A percentile compares a stretch with the other conserved stretches of the same genome.
phyloP scores from a whole-genome alignment of 2,888 invertebrate species.

The Pterostichus madidus region DNA sequence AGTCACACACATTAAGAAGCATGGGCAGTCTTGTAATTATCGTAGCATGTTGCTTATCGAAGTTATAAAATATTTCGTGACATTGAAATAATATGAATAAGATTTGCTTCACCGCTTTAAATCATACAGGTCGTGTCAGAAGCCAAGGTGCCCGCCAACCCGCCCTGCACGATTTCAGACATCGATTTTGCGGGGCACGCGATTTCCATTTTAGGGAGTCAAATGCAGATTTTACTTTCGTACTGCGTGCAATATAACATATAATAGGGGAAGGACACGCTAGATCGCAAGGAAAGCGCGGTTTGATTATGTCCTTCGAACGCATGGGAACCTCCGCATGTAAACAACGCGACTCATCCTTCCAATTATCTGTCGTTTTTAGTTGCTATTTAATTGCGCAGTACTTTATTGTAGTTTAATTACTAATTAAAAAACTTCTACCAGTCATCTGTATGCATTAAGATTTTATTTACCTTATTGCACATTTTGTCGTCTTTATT shows the following conservation, averaged over 20 bases:
- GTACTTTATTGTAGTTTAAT: slow-evolving; percentile 12
- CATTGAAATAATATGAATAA: slow-evolving; percentile 66
- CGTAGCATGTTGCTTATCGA: slow-evolving; percentile 58
- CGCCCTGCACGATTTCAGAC: slow-evolving; percentile 37
- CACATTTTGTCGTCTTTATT: slow-evolving; percentile 7
- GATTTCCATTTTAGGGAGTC: slow-evolving; percentile 72
- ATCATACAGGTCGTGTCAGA: slow-evolving; percentile 63
- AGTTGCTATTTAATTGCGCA: slow-evolving; percentile 5
- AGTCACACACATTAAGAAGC: slow-evolving; percentile 29
- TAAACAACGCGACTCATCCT: slow-evolving; percentile 21
- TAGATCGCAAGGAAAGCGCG: slow-evolving; percentile 65
- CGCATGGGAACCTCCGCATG: slow-evolving; percentile 33
- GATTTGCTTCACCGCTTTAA: slow-evolving; percentile 61
- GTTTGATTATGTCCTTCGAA: slow-evolving; percentile 23
- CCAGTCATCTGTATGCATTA: background rate
- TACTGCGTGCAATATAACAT: slow-evolving; percentile 71
- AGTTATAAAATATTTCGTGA: slow-evolving; percentile 62
- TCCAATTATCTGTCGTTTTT: background rate
- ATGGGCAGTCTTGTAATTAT: slow-evolving; percentile 23
- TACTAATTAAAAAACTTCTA: slow-evolving; percentile 17
- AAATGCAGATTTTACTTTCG: slow-evolving; percentile 73
- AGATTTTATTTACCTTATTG: slow-evolving; percentile 1
- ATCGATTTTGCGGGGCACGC: slow-evolving; percentile 69
- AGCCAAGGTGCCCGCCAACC: slow-evolving; percentile 49
- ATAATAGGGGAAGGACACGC: slow-evolving; percentile 74